Evolutionary conservation across 2,888 invertebrate species (phyloP), one percentile per base, ranked within the genome.

Genomic region (Xylota sylvarum): DNA sequence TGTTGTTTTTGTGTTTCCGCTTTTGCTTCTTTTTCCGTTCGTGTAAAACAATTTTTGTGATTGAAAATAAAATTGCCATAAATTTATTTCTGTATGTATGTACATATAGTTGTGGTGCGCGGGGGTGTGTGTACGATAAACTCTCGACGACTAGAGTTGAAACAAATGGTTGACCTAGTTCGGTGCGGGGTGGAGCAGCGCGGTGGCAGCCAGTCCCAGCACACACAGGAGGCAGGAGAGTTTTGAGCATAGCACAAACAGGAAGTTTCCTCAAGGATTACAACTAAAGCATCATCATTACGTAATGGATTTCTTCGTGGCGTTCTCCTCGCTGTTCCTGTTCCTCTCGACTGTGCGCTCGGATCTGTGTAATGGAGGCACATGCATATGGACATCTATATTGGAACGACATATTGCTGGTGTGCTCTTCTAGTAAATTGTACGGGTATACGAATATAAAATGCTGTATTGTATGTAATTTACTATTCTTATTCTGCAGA

Each of bases 11-110:
- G 43, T 55, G 35, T 23, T 65, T 19, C 50, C 40, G 30, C 10
- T 32, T 74, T 48, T 55, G 17, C 7, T 69, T 40, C 46, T 73
- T 46, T 76, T 37, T 32, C 7, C 30, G 55, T 60, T 78, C 69
- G 56, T 78, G 82, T 82, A 86, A 86, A 82, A 82, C 82, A 86
- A 82, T 78, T 86, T 78, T 78, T 78, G 67, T 77, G 82, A 86
- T 86, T 86, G 86, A 86, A 86, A 86, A 86, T 86, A 78, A 86
- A 86, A 86, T 77, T 86, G 78, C 82, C 72, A 86, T 82, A 86
- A 86, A 86, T 86, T 77, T 86, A 64, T 72, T 82, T 82, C 67
- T 50, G 14, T 32, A 32, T 52, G 17, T 46, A 19, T 35, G 12
- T 23, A n/a, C n/a, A n/a, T n/a, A n/a, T n/a, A 17, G 23, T 48